Evolutionary conservation across 2,113 vertebrate species (phyloP), one percentile per base, ranked within the genome.

Genomic region (Channa maculata): DNA sequence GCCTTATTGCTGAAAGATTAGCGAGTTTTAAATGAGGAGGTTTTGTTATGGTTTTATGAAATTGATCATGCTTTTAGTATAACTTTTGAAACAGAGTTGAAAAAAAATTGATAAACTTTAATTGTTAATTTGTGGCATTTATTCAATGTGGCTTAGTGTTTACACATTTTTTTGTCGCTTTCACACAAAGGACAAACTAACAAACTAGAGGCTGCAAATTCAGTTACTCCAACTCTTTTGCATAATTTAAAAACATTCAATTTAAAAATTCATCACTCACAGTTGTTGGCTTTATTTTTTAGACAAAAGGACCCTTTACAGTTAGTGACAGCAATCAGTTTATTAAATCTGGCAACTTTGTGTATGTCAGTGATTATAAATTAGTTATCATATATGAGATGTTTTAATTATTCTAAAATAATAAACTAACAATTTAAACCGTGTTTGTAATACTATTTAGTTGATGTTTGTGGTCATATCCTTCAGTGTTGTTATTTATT

Each of bases 1-100:
- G 84, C 82, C 80, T 90, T 75, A 80, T 73, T 85, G 77, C 74
- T 51, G 69, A 79, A 33, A 84, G 90, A 91, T 92, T 89, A 89
- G 87, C 50, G 33, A 52, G 65, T 87, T 85, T 89, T 77, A 76
- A 89, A 82, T 88, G 41, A 82, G 73, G 77, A 24, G 65, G 45
- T 58, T 82, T 76, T 67, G 65, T 81, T 72, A 53, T 14, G 2
- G 8, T 77, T 83, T 84, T 52, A 69, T 66, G 38, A 62, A 77
- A 67, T 58, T n/a, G 1, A 79, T 83, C 5, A 46, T 4, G 34
- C 13, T 73, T 78, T 84, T 50, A n/a, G 2, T 71, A 8, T 14
- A 10, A 65, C 77, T 60, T 79, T 74, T 39, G 13, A 63, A 52
- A 58, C 49, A 41, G 4, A 7, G 6, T 5, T 4, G 39, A 41